Conservation (phyloP, 2,888 invertebrate genomes). For the Alsophila aescularia region DNA sequence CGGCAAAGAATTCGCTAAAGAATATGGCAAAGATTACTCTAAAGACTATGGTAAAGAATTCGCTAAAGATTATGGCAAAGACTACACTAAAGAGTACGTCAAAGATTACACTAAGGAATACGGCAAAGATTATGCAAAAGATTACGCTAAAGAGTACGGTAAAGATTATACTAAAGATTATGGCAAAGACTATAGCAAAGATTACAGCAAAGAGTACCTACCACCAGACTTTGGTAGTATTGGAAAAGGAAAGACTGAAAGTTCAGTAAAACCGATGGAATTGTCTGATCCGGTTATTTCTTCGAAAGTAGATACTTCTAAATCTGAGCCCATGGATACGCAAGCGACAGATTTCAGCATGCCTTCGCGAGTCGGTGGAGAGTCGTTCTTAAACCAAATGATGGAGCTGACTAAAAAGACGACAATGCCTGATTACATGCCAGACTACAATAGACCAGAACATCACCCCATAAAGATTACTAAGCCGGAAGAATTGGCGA, state of each 20-base stretch:
- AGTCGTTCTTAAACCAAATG: conserved; percentile 82
- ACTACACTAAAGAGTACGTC: conserved; percentile 26
- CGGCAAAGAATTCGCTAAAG: conserved; percentile 32
- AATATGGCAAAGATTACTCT: conserved; percentile 32
- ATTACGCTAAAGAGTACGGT: conserved; percentile 51
- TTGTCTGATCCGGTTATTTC: conserved; percentile 70
- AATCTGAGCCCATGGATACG: conserved; percentile 62
- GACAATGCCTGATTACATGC: conserved; percentile 78
- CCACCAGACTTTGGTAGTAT: conserved; percentile 84
- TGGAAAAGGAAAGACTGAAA: conserved; percentile 77
- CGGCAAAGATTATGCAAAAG: conserved; percentile 53
- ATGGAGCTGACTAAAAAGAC: conserved; percentile 81
- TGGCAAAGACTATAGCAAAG: conserved; percentile 54
- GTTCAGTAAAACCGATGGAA: conserved; percentile 70
- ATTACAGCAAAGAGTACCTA: conserved; percentile 77
- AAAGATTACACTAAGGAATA: conserved; percentile 38
- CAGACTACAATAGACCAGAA: conserved; percentile 62
- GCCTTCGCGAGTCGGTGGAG: conserved; percentile 73
- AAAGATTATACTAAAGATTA: conserved; percentile 72
- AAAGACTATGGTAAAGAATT: conserved; percentile 29
- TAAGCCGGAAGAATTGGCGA: conserved; percentile 82
- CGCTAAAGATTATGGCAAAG: conserved; percentile 26
- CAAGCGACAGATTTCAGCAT: conserved; percentile 77
- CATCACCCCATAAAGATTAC: conserved; percentile 84
- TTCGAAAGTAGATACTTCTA: conserved; percentile 80